Evolutionary conservation across 2,113 vertebrate species (phyloP).

Genomic region (Brachyhypopomus occidentalis): DNA sequence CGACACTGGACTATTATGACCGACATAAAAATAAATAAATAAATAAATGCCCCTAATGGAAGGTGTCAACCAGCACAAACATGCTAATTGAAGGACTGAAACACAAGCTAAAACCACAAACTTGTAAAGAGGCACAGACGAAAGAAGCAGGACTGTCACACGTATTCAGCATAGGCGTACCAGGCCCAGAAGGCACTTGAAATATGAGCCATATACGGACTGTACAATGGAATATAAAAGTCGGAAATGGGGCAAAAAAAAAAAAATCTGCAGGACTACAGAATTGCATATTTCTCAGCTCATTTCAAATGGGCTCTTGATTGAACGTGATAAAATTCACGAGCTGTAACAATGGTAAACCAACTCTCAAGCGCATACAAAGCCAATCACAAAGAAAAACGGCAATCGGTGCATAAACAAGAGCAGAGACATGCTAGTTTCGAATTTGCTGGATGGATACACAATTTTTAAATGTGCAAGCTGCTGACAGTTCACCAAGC

Average conservation of each 20-base stretch:
- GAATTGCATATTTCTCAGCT: no score
- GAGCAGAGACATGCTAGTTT: neutral
- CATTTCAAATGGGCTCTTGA: no score
- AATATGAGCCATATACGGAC: neutral
- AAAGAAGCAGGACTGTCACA: neutral
- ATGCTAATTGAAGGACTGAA: neutral
- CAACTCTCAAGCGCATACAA: neutral
- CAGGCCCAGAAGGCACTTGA: constrained; percentile 9
- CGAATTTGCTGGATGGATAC: neutral
- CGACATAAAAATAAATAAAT: neutral
- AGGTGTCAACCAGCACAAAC: neutral
- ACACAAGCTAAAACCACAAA: neutral
- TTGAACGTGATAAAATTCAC: no score
- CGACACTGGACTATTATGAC: no score
- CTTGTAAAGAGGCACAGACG: neutral
- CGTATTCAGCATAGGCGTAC: constrained; percentile 25
- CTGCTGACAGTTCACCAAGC: neutral
- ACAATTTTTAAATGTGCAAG: neutral
- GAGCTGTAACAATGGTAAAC: no score
- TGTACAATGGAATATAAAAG: neutral
- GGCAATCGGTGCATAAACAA: neutral
- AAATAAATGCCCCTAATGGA: neutral
- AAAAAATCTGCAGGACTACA: neutral
- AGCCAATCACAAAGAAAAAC: neutral
- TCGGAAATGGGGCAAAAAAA: neutral